Percentiles rank a stretch among this genome's conserved stretches.
phyloP scores from a whole-genome alignment of 2,113 vertebrate genomes.

The Gymnorhina tibicen region DNA sequence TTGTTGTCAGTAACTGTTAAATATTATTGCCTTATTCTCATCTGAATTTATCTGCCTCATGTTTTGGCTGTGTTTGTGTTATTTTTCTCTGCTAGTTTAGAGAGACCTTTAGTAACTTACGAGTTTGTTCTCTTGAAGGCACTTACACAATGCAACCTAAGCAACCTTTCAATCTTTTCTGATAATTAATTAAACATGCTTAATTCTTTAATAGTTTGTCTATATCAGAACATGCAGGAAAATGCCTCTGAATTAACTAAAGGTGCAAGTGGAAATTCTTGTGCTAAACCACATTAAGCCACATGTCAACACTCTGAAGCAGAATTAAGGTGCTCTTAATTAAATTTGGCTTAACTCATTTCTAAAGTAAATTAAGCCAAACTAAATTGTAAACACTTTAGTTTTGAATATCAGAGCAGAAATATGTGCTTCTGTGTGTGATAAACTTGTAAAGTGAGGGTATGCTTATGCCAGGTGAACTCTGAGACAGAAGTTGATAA shows the following conservation, averaged over 20 bases:
- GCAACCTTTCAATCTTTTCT: not conserved
- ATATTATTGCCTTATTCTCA: not conserved
- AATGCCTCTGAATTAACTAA: slow-evolving; percentile 4
- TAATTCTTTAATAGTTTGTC: slow-evolving; percentile 26
- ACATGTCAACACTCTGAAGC: slow-evolving; percentile 36
- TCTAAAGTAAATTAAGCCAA: slow-evolving; percentile 48
- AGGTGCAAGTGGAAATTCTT: slow-evolving; percentile 12
- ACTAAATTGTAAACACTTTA: slow-evolving; percentile 26
- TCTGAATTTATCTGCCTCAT: not conserved
- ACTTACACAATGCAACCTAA: not conserved
- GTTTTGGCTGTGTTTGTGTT: not conserved
- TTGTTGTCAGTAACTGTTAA: not conserved
- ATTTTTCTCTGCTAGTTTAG: not conserved
- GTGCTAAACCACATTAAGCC: slow-evolving; percentile 53
- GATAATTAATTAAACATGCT: slow-evolving; percentile 27
- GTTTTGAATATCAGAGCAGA: not conserved
- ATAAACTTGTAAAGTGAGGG: not conserved
- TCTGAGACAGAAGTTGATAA: not conserved
- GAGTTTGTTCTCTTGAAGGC: not conserved
- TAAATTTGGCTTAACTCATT: slow-evolving; percentile 58
- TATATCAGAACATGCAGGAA: not conserved
- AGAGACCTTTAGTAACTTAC: not conserved
- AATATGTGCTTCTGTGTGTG: not conserved
- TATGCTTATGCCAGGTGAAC: not conserved
- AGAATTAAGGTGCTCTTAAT: slow-evolving; percentile 49